phyloP scores from a whole-genome alignment of 2,113 vertebrate species.

The Perccottus glenii region DNA sequence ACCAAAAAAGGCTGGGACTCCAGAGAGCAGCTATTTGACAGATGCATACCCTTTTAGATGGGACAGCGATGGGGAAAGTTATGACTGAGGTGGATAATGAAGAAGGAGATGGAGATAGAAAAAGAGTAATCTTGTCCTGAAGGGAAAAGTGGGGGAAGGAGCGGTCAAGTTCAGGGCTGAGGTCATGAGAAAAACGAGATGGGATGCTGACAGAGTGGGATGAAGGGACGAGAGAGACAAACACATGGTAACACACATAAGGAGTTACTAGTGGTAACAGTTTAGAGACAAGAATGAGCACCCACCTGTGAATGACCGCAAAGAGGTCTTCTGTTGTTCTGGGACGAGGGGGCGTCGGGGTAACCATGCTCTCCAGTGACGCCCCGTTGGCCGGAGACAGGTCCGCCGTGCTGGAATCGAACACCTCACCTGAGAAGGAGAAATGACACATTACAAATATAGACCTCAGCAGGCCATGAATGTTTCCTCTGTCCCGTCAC shows the following conservation, averaged over 20 bases:
- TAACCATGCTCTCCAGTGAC: constrained; percentile 77
- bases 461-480: constrained; percentile 30
- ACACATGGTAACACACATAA: constrained; percentile 14
- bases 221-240: not conserved
- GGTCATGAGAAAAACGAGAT: constrained; percentile 17
- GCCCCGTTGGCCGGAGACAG: constrained; percentile 74
- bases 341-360: constrained; percentile 86
- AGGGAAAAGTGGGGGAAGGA: constrained; percentile 1
- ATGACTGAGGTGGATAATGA: constrained; percentile 41
- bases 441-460: constrained; percentile 17
- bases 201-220: constrained; percentile 5
- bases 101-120: constrained; percentile 8
- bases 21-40: constrained; percentile 32
- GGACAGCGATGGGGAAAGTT: constrained; percentile 56
- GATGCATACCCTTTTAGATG: constrained; percentile 31
- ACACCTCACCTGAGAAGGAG: constrained; percentile 81
- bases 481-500: constrained; percentile 12
- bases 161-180: constrained; percentile 34
- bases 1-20: constrained; percentile 7
- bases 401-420: constrained; percentile 72
- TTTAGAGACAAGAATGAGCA: constrained; percentile 60
- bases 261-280: not conserved
- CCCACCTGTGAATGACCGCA: constrained; percentile 99
- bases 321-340: constrained; percentile 98
- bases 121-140: constrained; percentile 23